These are phyloP conservation scores for Ashinkailepas kermadecensis DNA, from an alignment of 2,888 invertebrate species.

Conservation along the genomic window DNA sequence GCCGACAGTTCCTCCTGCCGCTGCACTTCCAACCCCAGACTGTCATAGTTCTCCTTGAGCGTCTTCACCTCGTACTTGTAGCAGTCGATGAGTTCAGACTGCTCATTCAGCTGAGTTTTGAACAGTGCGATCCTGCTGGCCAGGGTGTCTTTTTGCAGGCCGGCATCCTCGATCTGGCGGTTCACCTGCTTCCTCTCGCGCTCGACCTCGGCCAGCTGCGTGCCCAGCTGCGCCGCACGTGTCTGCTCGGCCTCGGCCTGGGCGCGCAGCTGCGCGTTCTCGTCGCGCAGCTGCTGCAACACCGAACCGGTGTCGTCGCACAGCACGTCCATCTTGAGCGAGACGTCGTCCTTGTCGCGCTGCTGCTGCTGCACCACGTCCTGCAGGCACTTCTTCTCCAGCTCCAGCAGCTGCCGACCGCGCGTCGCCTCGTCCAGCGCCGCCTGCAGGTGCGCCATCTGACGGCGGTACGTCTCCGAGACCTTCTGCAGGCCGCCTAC, in stretches of 20 bases:
- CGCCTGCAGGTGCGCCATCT: background rate
- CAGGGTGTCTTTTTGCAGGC: constrained; percentile 1
- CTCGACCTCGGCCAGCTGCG: background rate
- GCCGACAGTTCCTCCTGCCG: background rate
- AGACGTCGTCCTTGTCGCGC: constrained; percentile 18
- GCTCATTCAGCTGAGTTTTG: constrained; percentile 2
- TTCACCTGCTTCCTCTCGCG: background rate
- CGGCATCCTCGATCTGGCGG: background rate
- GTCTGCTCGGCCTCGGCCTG: background rate
- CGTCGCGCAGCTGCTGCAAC: background rate
- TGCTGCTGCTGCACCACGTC: constrained; percentile 15
- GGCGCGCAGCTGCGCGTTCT: background rate
- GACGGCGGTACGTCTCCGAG: background rate
- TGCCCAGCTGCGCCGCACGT: background rate
- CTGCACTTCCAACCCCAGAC: background rate
- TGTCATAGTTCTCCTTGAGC: background rate
- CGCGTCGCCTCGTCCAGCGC: background rate
- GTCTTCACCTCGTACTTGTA: constrained; percentile 6
- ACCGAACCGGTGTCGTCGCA: background rate
- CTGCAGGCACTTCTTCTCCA: constrained; percentile 18
- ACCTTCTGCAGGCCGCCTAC: constrained; percentile 2
- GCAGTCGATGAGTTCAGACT: constrained; percentile 1
- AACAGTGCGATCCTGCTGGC: background rate
- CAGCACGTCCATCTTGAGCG: constrained; percentile 18
- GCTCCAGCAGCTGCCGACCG: constrained; percentile 5